Conservation (phyloP, 1,140 invertebrate species). For the Zaprionus ornatus region DNA sequence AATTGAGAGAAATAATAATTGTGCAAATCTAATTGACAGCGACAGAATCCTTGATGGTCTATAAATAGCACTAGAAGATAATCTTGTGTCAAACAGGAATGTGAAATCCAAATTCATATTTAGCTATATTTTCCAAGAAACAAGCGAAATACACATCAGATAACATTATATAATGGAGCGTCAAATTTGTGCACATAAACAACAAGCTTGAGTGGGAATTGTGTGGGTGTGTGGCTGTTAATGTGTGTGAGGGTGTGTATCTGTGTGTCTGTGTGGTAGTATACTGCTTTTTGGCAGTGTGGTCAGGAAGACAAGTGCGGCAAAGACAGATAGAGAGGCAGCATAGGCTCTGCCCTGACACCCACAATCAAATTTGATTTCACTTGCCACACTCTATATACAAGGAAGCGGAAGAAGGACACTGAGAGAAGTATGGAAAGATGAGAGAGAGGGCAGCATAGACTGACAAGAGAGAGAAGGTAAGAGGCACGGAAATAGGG, state of each 20-base stretch:
- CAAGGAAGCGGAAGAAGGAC: constrained; percentile 25
- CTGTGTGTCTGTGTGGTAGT: background rate
- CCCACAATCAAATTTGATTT: constrained; percentile 54
- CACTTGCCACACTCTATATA: constrained; percentile 26
- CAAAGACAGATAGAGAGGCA: constrained; percentile 8
- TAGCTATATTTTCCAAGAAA: constrained; percentile 19
- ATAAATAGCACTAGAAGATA: background rate
- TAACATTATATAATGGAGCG: constrained; percentile 41
- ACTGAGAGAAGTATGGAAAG: background rate
- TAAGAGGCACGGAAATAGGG: background rate
- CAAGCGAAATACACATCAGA: background rate
- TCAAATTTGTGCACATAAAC: constrained; percentile 34
- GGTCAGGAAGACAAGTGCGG: constrained; percentile 18
- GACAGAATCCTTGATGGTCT: background rate
- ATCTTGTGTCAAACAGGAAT: background rate
- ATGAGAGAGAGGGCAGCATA: background rate
- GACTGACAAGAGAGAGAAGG: background rate
- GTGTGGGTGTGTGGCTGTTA: background rate
- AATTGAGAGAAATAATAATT: background rate
- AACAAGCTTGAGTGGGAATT: background rate
- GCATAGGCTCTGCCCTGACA: constrained; percentile 13
- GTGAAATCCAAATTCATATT: constrained; percentile 11
- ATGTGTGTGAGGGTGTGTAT: constrained; percentile 5
- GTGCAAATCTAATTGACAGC: background rate
- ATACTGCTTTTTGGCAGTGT: background rate